Evolutionary conservation across 2,888 invertebrate species (phyloP), one percentile per base, ranked within the genome.

Genomic region (Ormyrus nitidulus): DNA sequence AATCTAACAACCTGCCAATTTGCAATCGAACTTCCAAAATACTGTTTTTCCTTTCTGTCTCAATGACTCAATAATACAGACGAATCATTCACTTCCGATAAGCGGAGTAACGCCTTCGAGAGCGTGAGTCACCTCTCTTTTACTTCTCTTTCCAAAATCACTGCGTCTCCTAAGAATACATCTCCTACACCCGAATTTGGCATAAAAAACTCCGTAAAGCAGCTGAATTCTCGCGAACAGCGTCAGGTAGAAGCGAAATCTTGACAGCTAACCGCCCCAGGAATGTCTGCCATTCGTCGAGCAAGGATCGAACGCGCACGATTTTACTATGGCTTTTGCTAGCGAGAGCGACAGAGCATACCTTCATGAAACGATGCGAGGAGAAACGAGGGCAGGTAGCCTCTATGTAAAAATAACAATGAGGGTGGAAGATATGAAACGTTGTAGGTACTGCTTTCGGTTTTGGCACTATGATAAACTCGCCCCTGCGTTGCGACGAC

Each of bases 231-330:
- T 11, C 44, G 11, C 51, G 66, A 66, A 66, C 59, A 66, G 34
- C 34, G 53, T 49, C 59, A 11, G 10, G 7, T 48, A 44, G 34
- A 49, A 56, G 11, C 2, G 44, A 73, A 53, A 71, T 48, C 44
- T 66, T 79, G 80, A 80, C 77, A 80, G 72, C 49, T 72, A 76
- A 80, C 65, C 46, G 72, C n/a, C 48, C 53, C 61, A 72, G 72
- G 77, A 80, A 77, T 76, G 76, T 77, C 77, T 73, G 66, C 77
- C 77, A 59, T 65, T 65, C 51, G 51, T 62, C 53, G 6, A n/a
- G 61, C 49, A 69, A 79, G 74, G 79, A 79, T 79, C 73, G 65
- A 66, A 71, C 9, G 11, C 58, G 11, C 8, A 49, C 13, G 34
- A n/a, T 7, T n/a, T 19, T 5, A 51, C 62, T 7, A 53, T 62